Evolutionary conservation across 2,797 vertebrate species (phyloP).

Genomic region (Syngnathus rostellatus): DNA sequence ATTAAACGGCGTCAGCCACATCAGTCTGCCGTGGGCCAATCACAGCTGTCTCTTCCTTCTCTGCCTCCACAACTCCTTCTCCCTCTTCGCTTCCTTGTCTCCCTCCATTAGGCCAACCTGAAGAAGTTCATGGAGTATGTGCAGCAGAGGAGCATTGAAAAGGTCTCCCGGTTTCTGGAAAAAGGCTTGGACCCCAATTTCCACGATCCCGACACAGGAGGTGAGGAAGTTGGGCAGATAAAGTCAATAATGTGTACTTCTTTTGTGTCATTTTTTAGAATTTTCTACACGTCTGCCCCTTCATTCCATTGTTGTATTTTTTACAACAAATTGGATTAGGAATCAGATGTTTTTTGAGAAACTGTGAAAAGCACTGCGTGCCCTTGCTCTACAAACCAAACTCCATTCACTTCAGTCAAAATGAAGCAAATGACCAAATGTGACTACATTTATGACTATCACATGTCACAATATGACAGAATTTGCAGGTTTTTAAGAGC

Average conservation of each 20-base stretch:
- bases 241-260: background rate
- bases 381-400: too few relatives aligned
- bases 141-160: conserved; percentile 82
- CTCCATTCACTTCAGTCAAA: too few relatives aligned
- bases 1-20: conserved; percentile 51
- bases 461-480: too few relatives aligned
- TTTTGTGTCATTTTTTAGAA: too few relatives aligned
- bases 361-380: too few relatives aligned
- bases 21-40: conserved; percentile 41
- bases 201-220: conserved; percentile 93
- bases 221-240: conserved; percentile 51
- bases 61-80: background rate
- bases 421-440: too few relatives aligned
- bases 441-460: too few relatives aligned
- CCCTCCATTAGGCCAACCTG: conserved; percentile 80
- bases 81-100: conserved; percentile 31
- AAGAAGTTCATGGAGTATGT: conserved; percentile 97
- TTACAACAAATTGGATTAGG: background rate
- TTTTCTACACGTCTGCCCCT: background rate
- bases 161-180: conserved; percentile 87
- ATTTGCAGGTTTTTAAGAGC: too few relatives aligned
- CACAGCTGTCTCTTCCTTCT: conserved; percentile 41
- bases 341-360: too few relatives aligned
- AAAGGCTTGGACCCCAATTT: conserved; percentile 97
- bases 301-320: background rate